A percentile compares a stretch with the other conserved stretches of the same genome.
Evolutionary conservation across 2,888 invertebrate genomes (phyloP).

Genomic region (Dryadula phaetusa): DNA sequence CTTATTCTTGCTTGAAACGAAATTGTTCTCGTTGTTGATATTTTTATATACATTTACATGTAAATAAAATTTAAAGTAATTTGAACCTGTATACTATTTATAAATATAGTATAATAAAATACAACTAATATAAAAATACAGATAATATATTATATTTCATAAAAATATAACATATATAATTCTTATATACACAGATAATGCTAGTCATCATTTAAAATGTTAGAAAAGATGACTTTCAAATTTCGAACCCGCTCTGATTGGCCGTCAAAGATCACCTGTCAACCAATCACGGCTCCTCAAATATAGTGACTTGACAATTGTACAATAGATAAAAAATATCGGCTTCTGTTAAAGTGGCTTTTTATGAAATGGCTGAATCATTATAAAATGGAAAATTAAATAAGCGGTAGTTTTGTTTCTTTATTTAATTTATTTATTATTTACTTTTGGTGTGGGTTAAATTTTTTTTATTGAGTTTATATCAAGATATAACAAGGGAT

Average conservation of each 20-base stretch:
- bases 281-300: conserved; percentile 82
- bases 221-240: conserved; percentile 80
- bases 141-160: conserved; percentile 43
- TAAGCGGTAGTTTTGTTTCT: conserved; percentile 13
- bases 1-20: too few relatives aligned
- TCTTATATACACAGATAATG: conserved; percentile 27
- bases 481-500: too few relatives aligned
- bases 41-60: too few relatives aligned
- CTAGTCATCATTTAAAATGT: conserved; percentile 74
- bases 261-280: conserved; percentile 77
- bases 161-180: conserved; percentile 44
- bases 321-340: conserved; percentile 60
- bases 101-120: not conserved
- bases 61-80: not conserved
- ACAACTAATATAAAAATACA: not conserved
- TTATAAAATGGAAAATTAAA: conserved; percentile 20
- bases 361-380: conserved; percentile 47
- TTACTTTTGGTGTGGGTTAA: not conserved
- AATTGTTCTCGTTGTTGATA: too few relatives aligned
- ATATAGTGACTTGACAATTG: conserved; percentile 80
- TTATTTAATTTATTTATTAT: conserved; percentile 7
- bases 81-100: not conserved
- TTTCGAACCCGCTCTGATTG: conserved; percentile 76
- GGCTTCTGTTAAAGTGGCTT: conserved; percentile 82
- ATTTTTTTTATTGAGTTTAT: too few relatives aligned